Evolutionary conservation across 1,140 invertebrate genomes (phyloP).

Genomic region (Drosophila suzukii): DNA sequence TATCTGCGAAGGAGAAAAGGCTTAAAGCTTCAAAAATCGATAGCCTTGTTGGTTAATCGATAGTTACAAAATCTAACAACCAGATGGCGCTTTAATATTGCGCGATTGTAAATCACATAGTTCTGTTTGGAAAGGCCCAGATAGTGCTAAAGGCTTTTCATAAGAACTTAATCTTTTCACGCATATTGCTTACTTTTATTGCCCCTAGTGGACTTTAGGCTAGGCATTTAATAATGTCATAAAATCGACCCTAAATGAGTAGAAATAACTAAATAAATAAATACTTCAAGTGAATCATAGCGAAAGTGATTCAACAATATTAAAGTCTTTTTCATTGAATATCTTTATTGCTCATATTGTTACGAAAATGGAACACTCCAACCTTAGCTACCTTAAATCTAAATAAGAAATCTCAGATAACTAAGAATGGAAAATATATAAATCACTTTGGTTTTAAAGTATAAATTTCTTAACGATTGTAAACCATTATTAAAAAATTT

Average conservation of each 20-base stretch:
- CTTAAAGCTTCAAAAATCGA: slow-evolving; percentile 11
- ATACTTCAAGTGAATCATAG: slow-evolving; percentile 2
- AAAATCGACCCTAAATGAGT: not conserved
- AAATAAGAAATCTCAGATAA: not conserved
- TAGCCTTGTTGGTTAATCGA: not conserved
- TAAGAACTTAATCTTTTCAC: slow-evolving; percentile 24
- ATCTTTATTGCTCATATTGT: not conserved
- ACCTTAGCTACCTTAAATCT: not conserved
- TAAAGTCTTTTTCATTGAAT: too few species aligned
- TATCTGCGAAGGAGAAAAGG: not conserved
- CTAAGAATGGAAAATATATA: not conserved
- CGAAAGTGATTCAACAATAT: not conserved
- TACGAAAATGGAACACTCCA: slow-evolving; percentile 2
- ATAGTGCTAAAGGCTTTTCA: slow-evolving; percentile 15
- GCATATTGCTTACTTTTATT: slow-evolving; percentile 8
- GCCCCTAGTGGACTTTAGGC: slow-evolving; percentile 8
- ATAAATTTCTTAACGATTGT: slow-evolving; percentile 2
- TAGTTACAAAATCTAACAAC: not conserved
- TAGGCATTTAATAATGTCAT: slow-evolving; percentile 2
- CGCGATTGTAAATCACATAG: slow-evolving; percentile 12
- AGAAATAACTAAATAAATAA: not conserved
- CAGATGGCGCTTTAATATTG: slow-evolving; percentile 3
- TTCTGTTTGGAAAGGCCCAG: slow-evolving; percentile 18
- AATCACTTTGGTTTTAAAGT: not conserved
- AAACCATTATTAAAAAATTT: not conserved